Evolutionary conservation across 1,140 invertebrate genomes (phyloP).

Genomic region (Mya arenaria): DNA sequence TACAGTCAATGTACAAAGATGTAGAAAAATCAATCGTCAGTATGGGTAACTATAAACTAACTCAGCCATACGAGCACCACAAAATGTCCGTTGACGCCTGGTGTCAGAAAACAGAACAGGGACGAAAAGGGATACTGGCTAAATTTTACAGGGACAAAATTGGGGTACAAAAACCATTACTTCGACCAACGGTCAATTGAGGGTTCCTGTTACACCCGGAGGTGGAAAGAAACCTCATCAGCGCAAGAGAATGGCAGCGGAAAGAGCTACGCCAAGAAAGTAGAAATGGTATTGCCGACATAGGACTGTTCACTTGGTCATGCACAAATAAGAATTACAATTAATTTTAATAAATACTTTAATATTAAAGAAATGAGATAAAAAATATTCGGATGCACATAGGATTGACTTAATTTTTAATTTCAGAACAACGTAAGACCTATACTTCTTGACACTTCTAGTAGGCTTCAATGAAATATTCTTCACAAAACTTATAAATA

Average conservation of each 20-base stretch:
- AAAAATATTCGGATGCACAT: too few relatives aligned
- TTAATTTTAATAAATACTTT: too few relatives aligned
- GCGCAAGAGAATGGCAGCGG: background rate
- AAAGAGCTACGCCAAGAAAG: background rate
- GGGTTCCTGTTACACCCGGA: background rate
- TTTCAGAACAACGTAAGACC: too few relatives aligned
- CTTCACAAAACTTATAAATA: too few relatives aligned
- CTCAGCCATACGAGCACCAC: background rate
- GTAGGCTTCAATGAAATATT: too few relatives aligned
- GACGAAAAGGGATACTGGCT: background rate
- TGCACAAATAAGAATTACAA: too few relatives aligned
- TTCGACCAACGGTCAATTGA: background rate
- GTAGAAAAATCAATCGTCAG: background rate
- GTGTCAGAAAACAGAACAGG: background rate
- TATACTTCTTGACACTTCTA: too few relatives aligned
- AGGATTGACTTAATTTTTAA: too few relatives aligned
- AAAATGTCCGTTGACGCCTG: background rate
- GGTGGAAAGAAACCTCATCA: background rate
- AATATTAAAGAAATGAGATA: too few relatives aligned
- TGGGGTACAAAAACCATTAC: background rate
- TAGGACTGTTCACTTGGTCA: too few relatives aligned
- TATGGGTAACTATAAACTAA: background rate
- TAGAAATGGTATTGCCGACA: too few relatives aligned
- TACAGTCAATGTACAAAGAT: background rate
- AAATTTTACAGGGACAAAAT: background rate